Conservation (phyloP, 2,797 vertebrate species). For the Protosalanx chinensis region DNA sequence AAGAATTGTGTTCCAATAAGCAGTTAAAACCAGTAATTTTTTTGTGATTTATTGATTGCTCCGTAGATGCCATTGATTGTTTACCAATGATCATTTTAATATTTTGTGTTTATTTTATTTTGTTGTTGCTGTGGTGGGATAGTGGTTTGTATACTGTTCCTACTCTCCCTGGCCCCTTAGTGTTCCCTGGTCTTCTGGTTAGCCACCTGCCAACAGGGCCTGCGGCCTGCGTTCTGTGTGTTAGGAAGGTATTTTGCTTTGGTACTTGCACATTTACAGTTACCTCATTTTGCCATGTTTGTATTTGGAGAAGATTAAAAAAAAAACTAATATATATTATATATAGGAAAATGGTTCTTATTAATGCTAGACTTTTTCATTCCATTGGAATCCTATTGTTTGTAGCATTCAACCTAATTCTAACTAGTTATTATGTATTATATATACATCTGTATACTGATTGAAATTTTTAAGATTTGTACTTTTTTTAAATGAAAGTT, state of each 20-base stretch:
- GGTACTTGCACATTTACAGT: constrained; percentile 99
- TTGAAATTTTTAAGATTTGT: constrained; percentile 99
- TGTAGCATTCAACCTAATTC: constrained; percentile 98
- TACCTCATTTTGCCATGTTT: constrained; percentile 99
- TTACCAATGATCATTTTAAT: constrained; percentile 85
- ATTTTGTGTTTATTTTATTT: constrained; percentile 14
- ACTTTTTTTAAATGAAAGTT: constrained; percentile 99
- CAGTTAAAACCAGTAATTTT: constrained; percentile 86
- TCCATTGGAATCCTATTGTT: constrained; percentile 99
- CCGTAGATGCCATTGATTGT: constrained; percentile 93
- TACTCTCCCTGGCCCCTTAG: constrained; percentile 87
- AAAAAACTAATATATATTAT: constrained; percentile 99
- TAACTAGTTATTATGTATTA: constrained; percentile 99
- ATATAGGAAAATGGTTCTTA: constrained; percentile 98
- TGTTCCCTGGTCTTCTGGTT: constrained; percentile 79
- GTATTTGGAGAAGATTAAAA: constrained; percentile 85
- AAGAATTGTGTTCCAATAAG: constrained; percentile 83
- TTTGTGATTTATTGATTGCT: constrained; percentile 96
- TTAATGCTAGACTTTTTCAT: constrained; percentile 99
- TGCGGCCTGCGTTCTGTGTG: constrained; percentile 93
- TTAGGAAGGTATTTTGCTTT: constrained; percentile 96
- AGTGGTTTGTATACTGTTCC: constrained; percentile 96
- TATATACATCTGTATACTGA: constrained; percentile 99
- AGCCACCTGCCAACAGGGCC: constrained; percentile 83
- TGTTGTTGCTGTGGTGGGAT: constrained; percentile 88